phyloP scores from a whole-genome alignment of 2,113 vertebrate species.

The Salvelinus sp. region DNA sequence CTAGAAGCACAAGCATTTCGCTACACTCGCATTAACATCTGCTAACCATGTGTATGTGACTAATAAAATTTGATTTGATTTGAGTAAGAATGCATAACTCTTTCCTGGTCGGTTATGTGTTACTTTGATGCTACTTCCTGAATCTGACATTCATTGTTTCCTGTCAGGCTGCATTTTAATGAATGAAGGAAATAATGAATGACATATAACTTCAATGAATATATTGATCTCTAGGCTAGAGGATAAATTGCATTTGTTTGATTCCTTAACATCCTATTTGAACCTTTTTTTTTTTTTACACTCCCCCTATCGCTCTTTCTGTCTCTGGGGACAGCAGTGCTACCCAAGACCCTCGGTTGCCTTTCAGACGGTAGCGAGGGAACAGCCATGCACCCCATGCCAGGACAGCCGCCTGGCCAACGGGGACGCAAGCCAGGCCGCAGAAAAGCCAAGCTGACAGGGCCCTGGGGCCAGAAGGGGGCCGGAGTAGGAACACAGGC shows the following conservation, averaged over 20 bases:
- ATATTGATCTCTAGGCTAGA: too few relatives aligned
- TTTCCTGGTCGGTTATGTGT: not conserved
- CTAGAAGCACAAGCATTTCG: too few relatives aligned
- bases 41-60: too few relatives aligned
- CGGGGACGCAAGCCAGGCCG: constrained; percentile 90
- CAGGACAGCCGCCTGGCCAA: constrained; percentile 82
- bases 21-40: too few relatives aligned
- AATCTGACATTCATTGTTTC: not conserved
- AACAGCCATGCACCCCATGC: constrained; percentile 79
- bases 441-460: constrained; percentile 86
- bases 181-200: too few relatives aligned
- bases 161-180: too few relatives aligned
- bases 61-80: too few relatives aligned
- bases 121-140: not conserved
- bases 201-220: too few relatives aligned
- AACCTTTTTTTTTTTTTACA: constrained; percentile 14
- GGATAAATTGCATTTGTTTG: too few relatives aligned
- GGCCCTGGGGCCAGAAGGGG: constrained; percentile 74
- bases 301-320: not conserved
- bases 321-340: constrained; percentile 75
- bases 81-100: too few relatives aligned
- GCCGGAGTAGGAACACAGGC: constrained; percentile 25
- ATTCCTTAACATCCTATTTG: constrained; percentile 24
- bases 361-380: constrained; percentile 83
- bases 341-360: constrained; percentile 86